Base-by-base conservation (phyloP, 2,797 vertebrate genomes). In the Cossypha polioptera region DNA sequence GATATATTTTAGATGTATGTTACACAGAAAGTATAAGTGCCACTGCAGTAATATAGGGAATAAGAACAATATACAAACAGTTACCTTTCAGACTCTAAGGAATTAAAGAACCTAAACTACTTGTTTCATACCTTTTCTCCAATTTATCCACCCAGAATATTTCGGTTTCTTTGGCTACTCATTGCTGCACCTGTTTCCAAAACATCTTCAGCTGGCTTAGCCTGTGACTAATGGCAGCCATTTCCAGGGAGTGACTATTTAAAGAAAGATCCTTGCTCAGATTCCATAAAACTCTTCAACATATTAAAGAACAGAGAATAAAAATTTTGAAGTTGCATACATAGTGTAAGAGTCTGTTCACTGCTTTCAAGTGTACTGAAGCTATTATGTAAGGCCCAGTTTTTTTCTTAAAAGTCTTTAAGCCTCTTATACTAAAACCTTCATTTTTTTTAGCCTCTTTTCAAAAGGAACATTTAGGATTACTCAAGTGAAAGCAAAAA, bases 241-340 rank as follows among this genome's bases (percentile, higher is more conserved):
- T 88, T 92, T 93, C 74, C 89, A 91, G 78, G 50, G 91, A 95
- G 81, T 31, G 81, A 86, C 75, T 94, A 95, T 96, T 96, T 95
- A 88, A 95, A 84, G 86, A 93, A 92, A 79, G 68, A 95, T 75
- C 69, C 38, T 92, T 84, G 50, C 76, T 84, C 55, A 31, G 20
- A 91, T 90, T 91, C 68, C 28, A 61, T 42, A 91, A 71, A 89
- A 87, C 65, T 74, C 57, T 76, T 76, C 35, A 76, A 69, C 2
- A 1, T n/a, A 36, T 33, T 65, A 19, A 63, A 58, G 40, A 90
- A 65, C 4, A 81, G 33, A 62, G 12, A 61, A 42, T 31, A 79
- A 62, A 58, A 13, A 47, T 89, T 92, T 61, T 71, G 7, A 80
- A 77, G 59, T 51, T 92, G 40, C 29, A 55, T 10, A 83, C 33